Percentiles rank a stretch among this genome's conserved stretches.
These are phyloP conservation scores for Pipra filicauda DNA, from an alignment of 2,113 vertebrate genomes.

Conservation along the genomic window DNA sequence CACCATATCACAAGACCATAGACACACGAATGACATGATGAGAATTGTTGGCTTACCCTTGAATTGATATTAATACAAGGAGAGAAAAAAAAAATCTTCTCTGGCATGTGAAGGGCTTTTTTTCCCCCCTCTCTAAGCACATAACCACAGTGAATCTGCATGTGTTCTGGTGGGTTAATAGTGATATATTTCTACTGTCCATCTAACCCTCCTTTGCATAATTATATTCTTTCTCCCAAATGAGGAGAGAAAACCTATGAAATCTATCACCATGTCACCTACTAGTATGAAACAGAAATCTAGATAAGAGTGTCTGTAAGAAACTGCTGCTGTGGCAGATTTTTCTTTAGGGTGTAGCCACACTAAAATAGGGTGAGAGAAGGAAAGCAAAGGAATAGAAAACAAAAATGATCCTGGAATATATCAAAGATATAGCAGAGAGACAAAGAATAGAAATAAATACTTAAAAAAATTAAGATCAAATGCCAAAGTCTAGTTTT, in stretches of 20 bases:
- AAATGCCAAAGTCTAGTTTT: slow-evolving; percentile 57
- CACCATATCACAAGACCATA: not conserved
- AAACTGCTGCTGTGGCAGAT: not conserved
- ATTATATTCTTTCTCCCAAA: slow-evolving; percentile 61
- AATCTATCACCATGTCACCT: slow-evolving; percentile 57
- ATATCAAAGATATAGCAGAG: slow-evolving; percentile 25
- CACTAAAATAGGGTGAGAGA: slow-evolving; percentile 1
- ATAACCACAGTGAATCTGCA: slow-evolving; percentile 27
- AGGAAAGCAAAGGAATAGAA: slow-evolving; percentile 2
- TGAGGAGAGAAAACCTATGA: slow-evolving; percentile 49
- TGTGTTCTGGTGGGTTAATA: slow-evolving; percentile 46
- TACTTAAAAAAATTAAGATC: slow-evolving; percentile 68
- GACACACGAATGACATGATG: not conserved
- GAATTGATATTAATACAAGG: slow-evolving; percentile 4
- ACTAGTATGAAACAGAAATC: slow-evolving; percentile 28
- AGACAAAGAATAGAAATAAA: slow-evolving; percentile 14
- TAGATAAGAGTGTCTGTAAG: slow-evolving; percentile 30
- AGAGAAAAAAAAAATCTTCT: not conserved
- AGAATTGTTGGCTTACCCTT: slow-evolving; percentile 35
- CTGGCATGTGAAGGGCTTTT: not conserved
- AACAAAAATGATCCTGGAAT: slow-evolving; percentile 8
- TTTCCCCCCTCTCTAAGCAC: not conserved
- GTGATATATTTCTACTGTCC: slow-evolving; percentile 58
- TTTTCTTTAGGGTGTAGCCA: slow-evolving; percentile 32
- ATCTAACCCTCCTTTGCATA: slow-evolving; percentile 58